These are phyloP conservation scores for Apodemus sylvaticus DNA, from an alignment of 2,113 vertebrate species.

Conservation along the genomic window DNA sequence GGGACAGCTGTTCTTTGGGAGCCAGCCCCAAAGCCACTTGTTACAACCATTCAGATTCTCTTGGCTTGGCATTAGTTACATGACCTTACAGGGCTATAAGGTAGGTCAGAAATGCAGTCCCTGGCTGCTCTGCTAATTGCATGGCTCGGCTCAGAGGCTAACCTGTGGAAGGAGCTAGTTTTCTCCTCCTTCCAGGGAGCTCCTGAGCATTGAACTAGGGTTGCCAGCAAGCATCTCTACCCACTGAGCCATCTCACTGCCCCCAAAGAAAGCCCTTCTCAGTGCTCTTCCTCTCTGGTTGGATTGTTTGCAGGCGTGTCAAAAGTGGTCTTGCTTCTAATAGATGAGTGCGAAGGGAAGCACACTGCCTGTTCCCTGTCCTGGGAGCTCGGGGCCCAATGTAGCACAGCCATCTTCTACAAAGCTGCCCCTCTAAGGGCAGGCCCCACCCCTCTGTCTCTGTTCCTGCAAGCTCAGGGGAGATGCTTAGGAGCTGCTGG, in stretches of 20 bases:
- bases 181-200: neutral
- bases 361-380: fast-evolving
- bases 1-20: neutral
- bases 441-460: neutral
- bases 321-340: slow-evolving; percentile 67
- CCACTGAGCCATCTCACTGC: neutral
- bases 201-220: neutral
- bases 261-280: neutral
- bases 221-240: neutral
- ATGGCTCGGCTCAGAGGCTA: neutral
- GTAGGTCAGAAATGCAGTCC: neutral
- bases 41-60: neutral
- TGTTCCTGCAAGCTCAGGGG: neutral
- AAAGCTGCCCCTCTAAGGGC: fast-evolving
- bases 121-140: fast-evolving
- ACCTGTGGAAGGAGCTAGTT: neutral
- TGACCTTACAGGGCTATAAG: neutral
- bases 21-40: neutral
- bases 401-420: neutral
- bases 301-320: slow-evolving; percentile 63
- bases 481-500: fast-evolving
- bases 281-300: slow-evolving; percentile 19
- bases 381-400: neutral
- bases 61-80: neutral
- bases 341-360: neutral